Evolutionary conservation across 2,113 vertebrate genomes (phyloP).

Genomic region (Gavia stellata): DNA sequence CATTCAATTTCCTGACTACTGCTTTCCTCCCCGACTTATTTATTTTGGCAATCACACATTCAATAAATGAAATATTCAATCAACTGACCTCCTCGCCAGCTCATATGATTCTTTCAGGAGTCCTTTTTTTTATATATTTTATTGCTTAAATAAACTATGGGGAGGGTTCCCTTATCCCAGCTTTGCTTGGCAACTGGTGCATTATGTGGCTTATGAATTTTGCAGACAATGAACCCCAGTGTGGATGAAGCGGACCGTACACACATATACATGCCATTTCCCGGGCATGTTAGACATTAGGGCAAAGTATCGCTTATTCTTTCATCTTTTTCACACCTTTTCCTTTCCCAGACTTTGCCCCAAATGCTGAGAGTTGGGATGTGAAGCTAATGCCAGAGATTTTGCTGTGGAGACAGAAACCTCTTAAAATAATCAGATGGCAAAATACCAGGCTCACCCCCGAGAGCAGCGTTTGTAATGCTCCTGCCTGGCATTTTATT

Average conservation of each 20-base stretch:
- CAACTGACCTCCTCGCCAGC: constrained; percentile 8
- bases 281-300: background rate
- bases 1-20: constrained; percentile 71
- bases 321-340: constrained; percentile 24
- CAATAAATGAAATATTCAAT: constrained; percentile 51
- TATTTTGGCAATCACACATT: constrained; percentile 66
- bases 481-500: constrained; percentile 41
- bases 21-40: constrained; percentile 56
- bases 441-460: constrained; percentile 56
- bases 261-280: background rate
- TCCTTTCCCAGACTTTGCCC: background rate
- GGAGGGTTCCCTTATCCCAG: background rate
- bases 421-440: constrained; percentile 54
- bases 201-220: constrained; percentile 14
- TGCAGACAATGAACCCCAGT: constrained; percentile 45
- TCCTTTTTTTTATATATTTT: background rate
- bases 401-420: constrained; percentile 13
- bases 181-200: constrained; percentile 16
- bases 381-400: constrained; percentile 12
- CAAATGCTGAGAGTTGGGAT: background rate
- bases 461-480: constrained; percentile 5
- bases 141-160: constrained; percentile 27
- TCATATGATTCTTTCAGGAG: background rate
- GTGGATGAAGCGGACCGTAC: background rate
- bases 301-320: background rate